Base-by-base conservation (phyloP, 2,888 invertebrate genomes). In the Drosophila nigricruria region DNA sequence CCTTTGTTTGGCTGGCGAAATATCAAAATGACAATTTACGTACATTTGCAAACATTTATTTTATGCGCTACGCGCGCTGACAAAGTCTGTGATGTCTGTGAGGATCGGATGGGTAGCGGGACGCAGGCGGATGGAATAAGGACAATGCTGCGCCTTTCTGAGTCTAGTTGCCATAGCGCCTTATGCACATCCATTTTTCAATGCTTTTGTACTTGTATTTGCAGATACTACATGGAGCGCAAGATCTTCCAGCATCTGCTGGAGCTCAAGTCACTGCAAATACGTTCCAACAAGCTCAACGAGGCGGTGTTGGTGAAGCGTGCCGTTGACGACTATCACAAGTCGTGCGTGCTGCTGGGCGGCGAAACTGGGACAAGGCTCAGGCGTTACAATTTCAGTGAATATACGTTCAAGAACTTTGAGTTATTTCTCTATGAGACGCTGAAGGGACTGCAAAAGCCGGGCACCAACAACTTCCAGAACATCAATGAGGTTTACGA, bases 191-290 rank as follows among this genome's bases (percentile, higher is more conserved):
- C 5, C 36, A 40, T 25, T 47, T 61, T 27, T 14, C 9, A 25
- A 42, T 56, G 50, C 34, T 12, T 14, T 53, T 36, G 18, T n/a
- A 12, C 42, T 38, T 34, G 9, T 52, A 9, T 49, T 90, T 94
- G 70, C 92, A 96, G 98, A 91, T 98, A 98, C 92, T 97, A 98
- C 87, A 95, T 97, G 89, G 98, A 98, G 92, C 94, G 98, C 68
- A 97, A 97, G 91, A 96, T 98, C 85, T 98, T 98, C 92, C 97
- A 98, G 91, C 98, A 98, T 92, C 94, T 98, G 65, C 94, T 98
- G 89, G 98, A 98, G 91, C 93, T 98, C 59, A 98, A 98, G 93
- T 95, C 98, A 58, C 94, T 97, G 78, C 98, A 98, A 93, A 98
- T 98, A 85, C 95, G 98, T 86, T 96, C 97, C 36, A 97, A 97